Evolutionary conservation across 2,888 invertebrate genomes (phyloP).

Genomic region (Diploptera punctata): DNA sequence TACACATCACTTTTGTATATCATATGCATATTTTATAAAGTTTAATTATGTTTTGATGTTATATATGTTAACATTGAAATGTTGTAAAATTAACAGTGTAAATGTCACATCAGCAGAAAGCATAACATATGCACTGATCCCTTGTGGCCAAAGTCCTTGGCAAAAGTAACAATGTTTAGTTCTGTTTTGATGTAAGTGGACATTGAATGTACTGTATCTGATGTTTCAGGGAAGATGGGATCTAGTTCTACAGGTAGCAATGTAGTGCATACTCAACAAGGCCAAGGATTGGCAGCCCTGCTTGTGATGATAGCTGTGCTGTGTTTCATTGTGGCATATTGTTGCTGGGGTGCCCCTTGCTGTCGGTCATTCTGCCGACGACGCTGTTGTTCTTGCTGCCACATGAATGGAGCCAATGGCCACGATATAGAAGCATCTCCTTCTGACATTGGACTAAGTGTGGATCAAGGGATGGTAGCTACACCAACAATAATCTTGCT

Average conservation of each 20-base stretch:
- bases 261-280: constrained; percentile 49
- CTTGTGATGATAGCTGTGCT: constrained; percentile 64
- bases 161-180: too few species aligned
- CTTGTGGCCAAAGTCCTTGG: too few species aligned
- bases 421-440: constrained; percentile 40
- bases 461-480: constrained; percentile 52
- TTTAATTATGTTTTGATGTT: too few species aligned
- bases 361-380: constrained; percentile 58
- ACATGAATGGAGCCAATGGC: constrained; percentile 52
- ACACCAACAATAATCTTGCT: constrained; percentile 63
- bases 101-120: too few species aligned
- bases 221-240: constrained; percentile 43
- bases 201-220: too few species aligned
- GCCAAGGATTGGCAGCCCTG: constrained; percentile 60
- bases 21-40: too few species aligned
- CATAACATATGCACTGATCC: too few species aligned
- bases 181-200: too few species aligned
- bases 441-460: constrained; percentile 42
- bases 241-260: constrained; percentile 37
- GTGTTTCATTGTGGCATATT: constrained; percentile 62
- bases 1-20: too few species aligned
- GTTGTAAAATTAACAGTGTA: too few species aligned
- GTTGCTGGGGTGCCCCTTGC: constrained; percentile 65
- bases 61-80: too few species aligned
- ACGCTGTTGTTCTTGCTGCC: constrained; percentile 55